These are phyloP conservation scores for Eupithecia insigniata DNA, from an alignment of 2,888 invertebrate genomes.

Conservation along the genomic window DNA sequence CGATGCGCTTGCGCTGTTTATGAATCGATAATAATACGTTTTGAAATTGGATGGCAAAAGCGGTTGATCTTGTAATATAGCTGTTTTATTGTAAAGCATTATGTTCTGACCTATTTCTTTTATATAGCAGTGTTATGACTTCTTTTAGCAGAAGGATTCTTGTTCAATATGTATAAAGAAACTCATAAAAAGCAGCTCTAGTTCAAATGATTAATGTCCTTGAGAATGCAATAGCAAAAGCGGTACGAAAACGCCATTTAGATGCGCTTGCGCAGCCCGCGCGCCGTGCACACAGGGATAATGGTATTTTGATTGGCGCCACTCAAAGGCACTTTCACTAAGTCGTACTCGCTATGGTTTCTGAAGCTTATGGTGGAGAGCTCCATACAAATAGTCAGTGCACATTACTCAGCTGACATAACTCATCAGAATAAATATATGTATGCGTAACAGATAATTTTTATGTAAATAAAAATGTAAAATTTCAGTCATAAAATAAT, in stretches of 20 bases:
- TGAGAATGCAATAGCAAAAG: slow-evolving; percentile 31
- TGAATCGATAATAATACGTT: slow-evolving; percentile 18
- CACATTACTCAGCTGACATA: slow-evolving; percentile 1
- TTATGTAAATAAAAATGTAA: too few species aligned
- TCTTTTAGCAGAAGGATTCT: slow-evolving; percentile 5
- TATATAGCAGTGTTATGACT: not conserved
- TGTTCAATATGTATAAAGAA: not conserved
- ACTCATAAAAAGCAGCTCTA: not conserved
- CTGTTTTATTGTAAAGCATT: not conserved
- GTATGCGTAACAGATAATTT: not conserved
- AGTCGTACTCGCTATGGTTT: slow-evolving; percentile 60
- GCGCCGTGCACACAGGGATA: slow-evolving; percentile 52
- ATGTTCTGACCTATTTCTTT: not conserved
- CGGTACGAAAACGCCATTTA: slow-evolving; percentile 40
- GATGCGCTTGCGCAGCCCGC: slow-evolving; percentile 52
- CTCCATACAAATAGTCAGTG: not conserved
- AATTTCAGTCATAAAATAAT: not conserved
- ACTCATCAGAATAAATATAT: not conserved
- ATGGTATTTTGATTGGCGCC: slow-evolving; percentile 77
- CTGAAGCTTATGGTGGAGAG: slow-evolving; percentile 34
- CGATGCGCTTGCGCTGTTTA: slow-evolving; percentile 6
- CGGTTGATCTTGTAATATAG: slow-evolving; percentile 18
- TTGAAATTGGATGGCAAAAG: slow-evolving; percentile 21
- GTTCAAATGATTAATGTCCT: slow-evolving; percentile 1
- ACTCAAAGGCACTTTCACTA: slow-evolving; percentile 76